Percentiles rank a stretch among this genome's conserved stretches.
These are phyloP conservation scores for Microdon myrmicae DNA, from an alignment of 2,888 invertebrate genomes.

Conservation along the genomic window DNA sequence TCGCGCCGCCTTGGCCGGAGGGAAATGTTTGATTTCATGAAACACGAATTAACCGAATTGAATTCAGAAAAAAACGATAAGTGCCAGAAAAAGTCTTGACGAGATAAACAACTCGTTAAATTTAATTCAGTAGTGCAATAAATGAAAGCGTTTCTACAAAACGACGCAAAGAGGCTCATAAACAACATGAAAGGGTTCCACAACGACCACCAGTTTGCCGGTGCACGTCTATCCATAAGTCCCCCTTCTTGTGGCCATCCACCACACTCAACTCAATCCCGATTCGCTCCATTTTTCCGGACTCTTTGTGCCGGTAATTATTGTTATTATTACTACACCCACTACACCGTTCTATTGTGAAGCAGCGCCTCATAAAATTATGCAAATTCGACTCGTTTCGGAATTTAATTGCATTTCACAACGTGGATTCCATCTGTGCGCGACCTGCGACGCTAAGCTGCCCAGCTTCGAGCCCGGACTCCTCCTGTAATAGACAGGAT, in stretches of 20 bases:
- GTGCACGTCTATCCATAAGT: slow-evolving; percentile 35
- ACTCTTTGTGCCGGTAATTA: slow-evolving; percentile 45
- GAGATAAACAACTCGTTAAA: slow-evolving; percentile 48
- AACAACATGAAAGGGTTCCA: slow-evolving; percentile 34
- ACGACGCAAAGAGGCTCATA: slow-evolving; percentile 35
- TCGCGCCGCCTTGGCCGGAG: neutral
- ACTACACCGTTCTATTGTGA: slow-evolving; percentile 36
- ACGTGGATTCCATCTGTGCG: slow-evolving; percentile 16
- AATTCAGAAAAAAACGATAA: slow-evolving; percentile 28
- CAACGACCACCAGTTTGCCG: slow-evolving; percentile 19
- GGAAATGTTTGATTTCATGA: slow-evolving; percentile 31
- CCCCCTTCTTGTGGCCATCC: slow-evolving; percentile 5
- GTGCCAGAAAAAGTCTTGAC: slow-evolving; percentile 19
- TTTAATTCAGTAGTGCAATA: slow-evolving; percentile 48
- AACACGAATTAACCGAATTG: slow-evolving; percentile 37
- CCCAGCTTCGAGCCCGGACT: neutral
- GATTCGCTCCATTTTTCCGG: slow-evolving; percentile 32
- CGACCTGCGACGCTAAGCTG: slow-evolving; percentile 4
- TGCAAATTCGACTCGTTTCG: slow-evolving; percentile 47
- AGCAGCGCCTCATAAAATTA: slow-evolving; percentile 44
- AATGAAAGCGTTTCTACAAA: slow-evolving; percentile 50
- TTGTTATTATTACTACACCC: slow-evolving; percentile 44
- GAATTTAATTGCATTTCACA: slow-evolving; percentile 33
- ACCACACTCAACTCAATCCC: no score
- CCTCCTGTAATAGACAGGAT: slow-evolving; percentile 9